These are phyloP conservation scores for Diachasma alloeum DNA, from an alignment of 1,140 invertebrate species.

Conservation along the genomic window DNA sequence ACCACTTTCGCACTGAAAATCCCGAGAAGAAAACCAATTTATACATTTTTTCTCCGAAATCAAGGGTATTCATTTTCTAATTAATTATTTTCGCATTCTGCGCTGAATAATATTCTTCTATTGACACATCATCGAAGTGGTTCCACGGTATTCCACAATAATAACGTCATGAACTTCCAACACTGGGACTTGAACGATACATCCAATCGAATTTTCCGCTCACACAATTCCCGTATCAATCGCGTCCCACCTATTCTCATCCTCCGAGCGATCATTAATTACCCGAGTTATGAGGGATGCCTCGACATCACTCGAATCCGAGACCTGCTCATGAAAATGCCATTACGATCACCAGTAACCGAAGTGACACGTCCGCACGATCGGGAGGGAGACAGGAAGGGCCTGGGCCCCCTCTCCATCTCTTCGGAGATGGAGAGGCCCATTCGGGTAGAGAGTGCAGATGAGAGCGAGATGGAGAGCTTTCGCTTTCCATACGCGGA, in stretches of 20 bases:
- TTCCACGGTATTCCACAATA: too few species aligned
- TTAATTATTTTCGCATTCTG: neutral
- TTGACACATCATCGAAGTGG: too few species aligned
- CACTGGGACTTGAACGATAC: neutral
- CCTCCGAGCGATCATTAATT: slow-evolving; percentile 38
- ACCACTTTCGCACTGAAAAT: too few species aligned
- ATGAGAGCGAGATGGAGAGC: neutral
- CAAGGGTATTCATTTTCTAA: too few species aligned
- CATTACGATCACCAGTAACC: slow-evolving; percentile 58
- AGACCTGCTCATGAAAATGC: slow-evolving; percentile 53
- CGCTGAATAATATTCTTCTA: neutral
- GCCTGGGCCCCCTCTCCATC: neutral
- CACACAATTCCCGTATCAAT: neutral
- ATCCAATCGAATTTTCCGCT: slow-evolving; percentile 21
- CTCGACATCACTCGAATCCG: slow-evolving; percentile 13
- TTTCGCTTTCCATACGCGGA: slow-evolving; percentile 42
- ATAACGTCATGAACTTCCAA: neutral
- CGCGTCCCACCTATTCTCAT: neutral
- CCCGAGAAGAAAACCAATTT: too few species aligned
- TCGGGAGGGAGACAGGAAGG: neutral
- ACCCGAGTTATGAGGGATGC: neutral
- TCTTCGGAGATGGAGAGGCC: slow-evolving; percentile 7
- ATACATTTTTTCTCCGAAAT: too few species aligned
- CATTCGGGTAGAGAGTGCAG: slow-evolving; percentile 9
- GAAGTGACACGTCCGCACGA: neutral